These are phyloP conservation scores for Drosophila leontia DNA, from an alignment of 1,140 invertebrate genomes.

Conservation along the genomic window DNA sequence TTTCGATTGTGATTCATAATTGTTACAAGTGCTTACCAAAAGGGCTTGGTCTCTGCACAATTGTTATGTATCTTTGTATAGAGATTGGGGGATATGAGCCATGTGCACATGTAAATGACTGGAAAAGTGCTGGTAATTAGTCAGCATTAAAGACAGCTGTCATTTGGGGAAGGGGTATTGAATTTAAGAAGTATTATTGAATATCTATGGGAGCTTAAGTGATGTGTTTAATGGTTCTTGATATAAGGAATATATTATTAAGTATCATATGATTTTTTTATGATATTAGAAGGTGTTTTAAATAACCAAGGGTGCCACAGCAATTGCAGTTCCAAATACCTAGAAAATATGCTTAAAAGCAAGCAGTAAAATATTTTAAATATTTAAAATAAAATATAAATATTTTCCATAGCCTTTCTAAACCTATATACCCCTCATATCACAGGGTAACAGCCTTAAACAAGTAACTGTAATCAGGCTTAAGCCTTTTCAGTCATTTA, in stretches of 20 bases:
- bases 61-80: conserved; percentile 61
- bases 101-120: conserved; percentile 58
- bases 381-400: too few relatives aligned
- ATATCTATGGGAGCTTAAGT: not conserved
- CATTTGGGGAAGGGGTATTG: not conserved
- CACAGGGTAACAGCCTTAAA: conserved; percentile 12
- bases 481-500: conserved; percentile 48
- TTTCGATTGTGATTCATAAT: conserved; percentile 82
- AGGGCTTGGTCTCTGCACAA: conserved; percentile 75
- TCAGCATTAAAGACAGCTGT: conserved; percentile 57
- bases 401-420: too few relatives aligned
- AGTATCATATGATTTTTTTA: too few relatives aligned
- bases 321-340: too few relatives aligned
- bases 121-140: conserved; percentile 65
- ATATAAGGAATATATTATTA: not conserved
- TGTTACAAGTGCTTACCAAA: conserved; percentile 79
- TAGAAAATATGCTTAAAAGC: too few relatives aligned
- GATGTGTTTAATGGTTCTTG: not conserved
- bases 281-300: not conserved
- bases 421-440: not conserved
- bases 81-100: conserved; percentile 34
- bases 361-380: too few relatives aligned
- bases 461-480: conserved; percentile 65
- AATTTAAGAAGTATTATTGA: conserved; percentile 8
- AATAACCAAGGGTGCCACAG: not conserved